Base-by-base conservation (phyloP, 1,140 invertebrate genomes). In the Phocides pigmalion region DNA sequence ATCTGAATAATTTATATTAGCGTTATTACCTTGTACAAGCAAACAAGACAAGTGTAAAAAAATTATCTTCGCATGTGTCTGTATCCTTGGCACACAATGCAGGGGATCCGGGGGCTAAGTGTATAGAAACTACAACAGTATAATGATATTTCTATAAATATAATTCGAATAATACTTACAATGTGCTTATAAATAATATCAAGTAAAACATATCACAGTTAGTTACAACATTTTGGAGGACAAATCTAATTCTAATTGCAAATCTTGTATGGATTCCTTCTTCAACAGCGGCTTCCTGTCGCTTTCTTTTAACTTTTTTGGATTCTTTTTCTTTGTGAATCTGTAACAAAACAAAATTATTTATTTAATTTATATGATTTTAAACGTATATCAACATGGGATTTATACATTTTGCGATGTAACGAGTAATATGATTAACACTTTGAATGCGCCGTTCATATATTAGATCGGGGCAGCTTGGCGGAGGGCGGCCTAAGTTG, bases 271-370 rank as follows among this genome's bases (percentile, higher is more conserved):
- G 68, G 92, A 92, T 80, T 92, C 93, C 72, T 93, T 93, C 67
- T 93, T 93, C 28, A 94, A 70, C 8, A 94, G 81, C 9, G 92
- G 92, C 51, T 90, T 87, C 61, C 92, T 88, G 70, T 94, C 93
- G 19, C 84, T 89, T 76, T 94, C 93, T 74, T 93, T 94, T 56
- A 84, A 70, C 82, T 94, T 94, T 70, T 93, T 94, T 4, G 86
- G 84, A 66, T 93, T 93, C 46, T 93, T 93, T 68, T 92, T 92
- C 70, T 93, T 93, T 66, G 83, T 82, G 72, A 78, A 73, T 56
- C 89, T 91, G 76, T 17, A 73, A 74, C 51, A 64, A 64, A 14
- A 44, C 58, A 32, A 19, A 22, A 39, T 16, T 22, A 32, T 42
- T 16, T 58, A 2, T 49, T 20, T 59, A 49, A 12, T 15, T 49